These are phyloP conservation scores for Apotomis capreana DNA, from an alignment of 2,888 invertebrate genomes.

Conservation along the genomic window DNA sequence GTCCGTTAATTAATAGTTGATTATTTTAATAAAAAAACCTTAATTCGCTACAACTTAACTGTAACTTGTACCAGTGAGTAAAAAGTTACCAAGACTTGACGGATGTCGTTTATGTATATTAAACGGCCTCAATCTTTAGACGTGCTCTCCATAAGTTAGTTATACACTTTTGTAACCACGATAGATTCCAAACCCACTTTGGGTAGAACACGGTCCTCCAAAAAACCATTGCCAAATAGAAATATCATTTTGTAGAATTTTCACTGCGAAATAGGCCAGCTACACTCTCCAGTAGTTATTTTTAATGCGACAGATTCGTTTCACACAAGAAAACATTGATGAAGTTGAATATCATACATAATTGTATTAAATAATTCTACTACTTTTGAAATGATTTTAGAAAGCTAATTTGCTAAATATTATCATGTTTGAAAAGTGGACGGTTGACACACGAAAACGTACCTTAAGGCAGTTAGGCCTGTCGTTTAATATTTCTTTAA, in stretches of 20 bases:
- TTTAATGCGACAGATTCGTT: background rate
- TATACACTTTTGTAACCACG: background rate
- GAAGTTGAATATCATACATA: background rate
- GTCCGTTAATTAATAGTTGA: too few relatives aligned
- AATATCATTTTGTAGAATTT: conserved; percentile 2
- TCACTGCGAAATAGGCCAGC: background rate
- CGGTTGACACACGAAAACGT: background rate
- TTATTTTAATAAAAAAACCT: background rate
- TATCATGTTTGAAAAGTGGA: background rate
- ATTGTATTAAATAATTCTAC: background rate
- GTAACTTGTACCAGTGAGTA: background rate
- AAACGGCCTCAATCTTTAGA: background rate
- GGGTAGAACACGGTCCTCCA: conserved; percentile 22
- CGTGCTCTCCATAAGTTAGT: background rate
- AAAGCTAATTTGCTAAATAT: too few relatives aligned
- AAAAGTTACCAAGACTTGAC: conserved; percentile 26
- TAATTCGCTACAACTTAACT: background rate
- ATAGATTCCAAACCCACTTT: conserved; percentile 11
- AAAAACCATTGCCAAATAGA: conserved; percentile 32
- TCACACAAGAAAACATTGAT: background rate
- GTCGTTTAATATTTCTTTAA: background rate
- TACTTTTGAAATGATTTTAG: background rate
- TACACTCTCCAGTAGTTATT: background rate
- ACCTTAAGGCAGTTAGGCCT: conserved; percentile 4
- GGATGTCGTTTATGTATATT: background rate